A percentile compares a stretch with the other conserved stretches of the same genome.
Conservation (phyloP, 2,797 vertebrate genomes). For the Xiphophorus birchmanni region DNA sequence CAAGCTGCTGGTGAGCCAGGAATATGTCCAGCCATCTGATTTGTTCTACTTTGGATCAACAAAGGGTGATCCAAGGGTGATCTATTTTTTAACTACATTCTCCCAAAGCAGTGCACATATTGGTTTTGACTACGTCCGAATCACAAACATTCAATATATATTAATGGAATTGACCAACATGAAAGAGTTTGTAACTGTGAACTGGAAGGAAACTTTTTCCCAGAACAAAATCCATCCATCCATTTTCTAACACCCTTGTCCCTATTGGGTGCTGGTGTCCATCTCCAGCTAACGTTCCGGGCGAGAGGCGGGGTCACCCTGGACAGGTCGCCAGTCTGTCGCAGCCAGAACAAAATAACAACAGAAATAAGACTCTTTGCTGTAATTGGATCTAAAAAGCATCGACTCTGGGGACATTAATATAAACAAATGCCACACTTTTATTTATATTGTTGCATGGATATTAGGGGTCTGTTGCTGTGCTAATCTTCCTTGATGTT, state of each 20-base stretch:
- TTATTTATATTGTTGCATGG: not conserved
- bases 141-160: not conserved
- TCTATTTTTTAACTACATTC: not conserved
- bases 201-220: not conserved
- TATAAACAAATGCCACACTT: not conserved
- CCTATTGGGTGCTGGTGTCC: too few species aligned
- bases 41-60: constrained; percentile 18
- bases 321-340: too few species aligned
- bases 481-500: not conserved
- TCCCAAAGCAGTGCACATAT: not conserved
- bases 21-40: constrained; percentile 52
- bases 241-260: too few species aligned
- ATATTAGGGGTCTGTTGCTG: not conserved
- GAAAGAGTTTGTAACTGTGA: not conserved
- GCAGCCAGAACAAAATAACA: not conserved
- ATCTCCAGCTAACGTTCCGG: too few species aligned
- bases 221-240: not conserved
- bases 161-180: not conserved
- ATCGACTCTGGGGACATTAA: not conserved
- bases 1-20: constrained; percentile 42
- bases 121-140: not conserved
- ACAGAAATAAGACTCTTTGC: not conserved
- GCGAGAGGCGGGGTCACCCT: too few species aligned
- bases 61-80: not conserved
- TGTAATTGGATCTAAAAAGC: not conserved